Evolutionary conservation across 1,140 invertebrate species (phyloP).

Genomic region (Pogonomyrmex californicus): DNA sequence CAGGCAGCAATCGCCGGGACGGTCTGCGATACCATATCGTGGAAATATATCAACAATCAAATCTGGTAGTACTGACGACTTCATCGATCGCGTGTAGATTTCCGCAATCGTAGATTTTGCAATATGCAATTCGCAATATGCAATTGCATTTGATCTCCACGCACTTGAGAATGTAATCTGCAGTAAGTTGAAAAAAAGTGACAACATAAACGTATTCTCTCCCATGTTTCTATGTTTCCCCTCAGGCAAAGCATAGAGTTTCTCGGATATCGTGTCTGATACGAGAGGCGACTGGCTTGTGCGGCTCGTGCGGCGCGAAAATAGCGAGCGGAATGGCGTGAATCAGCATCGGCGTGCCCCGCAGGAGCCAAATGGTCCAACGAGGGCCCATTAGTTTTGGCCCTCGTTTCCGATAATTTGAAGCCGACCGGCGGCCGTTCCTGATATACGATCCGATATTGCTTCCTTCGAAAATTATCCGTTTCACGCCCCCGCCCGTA

Average conservation of each 20-base stretch:
- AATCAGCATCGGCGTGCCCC: conserved; percentile 79
- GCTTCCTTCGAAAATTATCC: conserved; percentile 82
- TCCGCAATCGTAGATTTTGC: background rate
- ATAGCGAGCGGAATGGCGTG: conserved; percentile 79
- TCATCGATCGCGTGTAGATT: background rate
- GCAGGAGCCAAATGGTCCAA: conserved; percentile 81
- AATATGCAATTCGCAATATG: background rate
- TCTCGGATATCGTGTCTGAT: background rate
- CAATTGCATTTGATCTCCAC: background rate
- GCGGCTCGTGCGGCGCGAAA: conserved; percentile 76
- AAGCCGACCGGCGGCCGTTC: conserved; percentile 77
- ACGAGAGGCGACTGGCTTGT: background rate
- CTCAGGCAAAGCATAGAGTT: background rate
- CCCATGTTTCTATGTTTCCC: background rate
- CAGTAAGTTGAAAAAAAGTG: background rate
- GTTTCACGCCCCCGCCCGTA: conserved; percentile 82
- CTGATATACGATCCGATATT: conserved; percentile 83
- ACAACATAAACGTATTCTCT: background rate
- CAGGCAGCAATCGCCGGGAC: conserved; percentile 90
- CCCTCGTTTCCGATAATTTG: conserved; percentile 85
- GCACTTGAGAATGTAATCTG: background rate
- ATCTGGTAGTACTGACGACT: conserved; percentile 76
- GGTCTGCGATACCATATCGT: conserved; percentile 88
- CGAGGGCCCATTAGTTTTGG: conserved; percentile 81
- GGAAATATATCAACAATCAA: conserved; percentile 76